phyloP scores from a whole-genome alignment of 2,113 vertebrate genomes.

The Phrynosoma blainvillii region DNA sequence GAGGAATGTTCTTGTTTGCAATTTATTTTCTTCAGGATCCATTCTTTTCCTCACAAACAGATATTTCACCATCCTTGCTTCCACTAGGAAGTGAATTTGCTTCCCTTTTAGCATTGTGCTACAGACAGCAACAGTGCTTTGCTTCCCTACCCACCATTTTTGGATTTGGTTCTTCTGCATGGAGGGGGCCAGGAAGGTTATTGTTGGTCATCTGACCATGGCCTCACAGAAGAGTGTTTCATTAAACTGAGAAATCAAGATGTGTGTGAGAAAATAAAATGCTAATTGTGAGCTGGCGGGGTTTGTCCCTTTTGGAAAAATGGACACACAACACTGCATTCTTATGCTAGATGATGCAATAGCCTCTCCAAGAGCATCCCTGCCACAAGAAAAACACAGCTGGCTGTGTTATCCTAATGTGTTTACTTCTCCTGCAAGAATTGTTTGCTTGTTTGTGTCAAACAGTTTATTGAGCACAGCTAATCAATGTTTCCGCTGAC shows the following conservation, averaged over 20 bases:
- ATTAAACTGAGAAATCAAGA: slow-evolving; percentile 52
- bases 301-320: slow-evolving; percentile 45
- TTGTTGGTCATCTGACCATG: fast-evolving
- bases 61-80: background rate
- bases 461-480: slow-evolving; percentile 68
- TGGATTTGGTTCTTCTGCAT: background rate
- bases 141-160: background rate
- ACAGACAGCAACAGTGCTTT: background rate
- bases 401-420: slow-evolving; percentile 66
- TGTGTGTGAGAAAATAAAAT: slow-evolving; percentile 49
- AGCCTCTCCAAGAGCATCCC: slow-evolving; percentile 52
- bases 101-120: background rate
- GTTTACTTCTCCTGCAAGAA: slow-evolving; percentile 64
- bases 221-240: slow-evolving; percentile 38
- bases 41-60: slow-evolving; percentile 20
- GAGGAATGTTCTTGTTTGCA: background rate
- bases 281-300: slow-evolving; percentile 52
- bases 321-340: slow-evolving; percentile 54
- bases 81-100: background rate
- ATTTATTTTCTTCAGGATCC: background rate
- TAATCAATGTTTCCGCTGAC: slow-evolving; percentile 68
- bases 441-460: slow-evolving; percentile 70
- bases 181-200: background rate
- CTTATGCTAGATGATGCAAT: slow-evolving; percentile 62
- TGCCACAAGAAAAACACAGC: slow-evolving; percentile 56